Percentiles rank a stretch among this genome's conserved stretches.
Evolutionary conservation across 2,113 vertebrate genomes (phyloP).

Genomic region (Opisthocomus hoazin): DNA sequence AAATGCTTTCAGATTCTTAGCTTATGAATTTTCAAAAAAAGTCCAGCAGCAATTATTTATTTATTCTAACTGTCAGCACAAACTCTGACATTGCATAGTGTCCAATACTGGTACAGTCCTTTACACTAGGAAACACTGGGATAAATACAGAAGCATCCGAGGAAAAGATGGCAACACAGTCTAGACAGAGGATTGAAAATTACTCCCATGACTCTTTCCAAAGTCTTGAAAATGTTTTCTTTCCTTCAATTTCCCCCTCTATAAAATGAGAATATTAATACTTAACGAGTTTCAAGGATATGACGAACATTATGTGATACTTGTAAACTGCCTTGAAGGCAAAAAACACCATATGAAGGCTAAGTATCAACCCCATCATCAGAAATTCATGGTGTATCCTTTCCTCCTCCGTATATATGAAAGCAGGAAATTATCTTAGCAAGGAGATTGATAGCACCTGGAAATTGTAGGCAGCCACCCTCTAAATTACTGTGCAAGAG

Average conservation of each 20-base stretch:
- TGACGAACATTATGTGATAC: background rate
- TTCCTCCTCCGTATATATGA: background rate
- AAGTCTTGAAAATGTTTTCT: background rate
- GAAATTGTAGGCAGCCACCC: slow-evolving; percentile 31
- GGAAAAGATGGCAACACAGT: background rate
- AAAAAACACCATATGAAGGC: background rate
- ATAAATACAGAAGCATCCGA: background rate
- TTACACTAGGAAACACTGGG: background rate
- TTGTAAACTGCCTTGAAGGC: background rate
- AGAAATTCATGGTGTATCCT: slow-evolving; percentile 9
- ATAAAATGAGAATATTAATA: background rate
- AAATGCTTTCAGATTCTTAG: background rate
- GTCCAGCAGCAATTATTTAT: background rate
- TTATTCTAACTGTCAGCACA: background rate
- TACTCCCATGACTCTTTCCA: background rate
- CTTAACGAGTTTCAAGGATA: background rate
- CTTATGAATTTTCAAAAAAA: background rate
- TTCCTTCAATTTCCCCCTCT: background rate
- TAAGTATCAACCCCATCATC: background rate
- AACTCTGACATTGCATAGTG: background rate
- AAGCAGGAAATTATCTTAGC: slow-evolving; percentile 44
- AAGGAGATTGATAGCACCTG: slow-evolving; percentile 25
- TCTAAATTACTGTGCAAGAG: slow-evolving; percentile 32
- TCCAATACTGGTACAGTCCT: background rate
- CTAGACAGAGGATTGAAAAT: background rate